These are phyloP conservation scores for Holocentrus rufus DNA, from an alignment of 2,797 vertebrate species.

Conservation along the genomic window DNA sequence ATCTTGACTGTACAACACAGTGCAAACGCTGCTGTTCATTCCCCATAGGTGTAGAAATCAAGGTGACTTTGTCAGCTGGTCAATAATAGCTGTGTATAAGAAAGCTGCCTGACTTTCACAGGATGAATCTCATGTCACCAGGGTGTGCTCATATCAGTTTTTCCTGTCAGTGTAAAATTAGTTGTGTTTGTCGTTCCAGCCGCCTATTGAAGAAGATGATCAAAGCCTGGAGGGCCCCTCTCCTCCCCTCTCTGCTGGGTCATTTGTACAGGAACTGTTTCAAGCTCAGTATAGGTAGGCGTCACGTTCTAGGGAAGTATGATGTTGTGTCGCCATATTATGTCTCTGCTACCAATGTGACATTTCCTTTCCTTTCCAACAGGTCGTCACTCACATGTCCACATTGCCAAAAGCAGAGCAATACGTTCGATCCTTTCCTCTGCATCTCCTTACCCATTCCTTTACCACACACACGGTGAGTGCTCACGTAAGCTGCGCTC, in stretches of 20 bases:
- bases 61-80: neutral
- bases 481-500: constrained; percentile 48
- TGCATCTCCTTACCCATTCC: constrained; percentile 99
- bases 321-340: neutral
- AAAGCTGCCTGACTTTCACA: neutral
- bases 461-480: constrained; percentile 94
- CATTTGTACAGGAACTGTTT: constrained; percentile 97
- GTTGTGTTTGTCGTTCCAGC: constrained; percentile 78
- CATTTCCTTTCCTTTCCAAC: constrained; percentile 21
- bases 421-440: constrained; percentile 98
- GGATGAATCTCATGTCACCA: constrained; percentile 4
- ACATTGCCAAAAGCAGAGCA: constrained; percentile 99
- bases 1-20: no score
- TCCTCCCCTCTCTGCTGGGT: constrained; percentile 90
- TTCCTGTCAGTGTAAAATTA: constrained; percentile 15
- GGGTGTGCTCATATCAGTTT: constrained; percentile 18
- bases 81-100: neutral
- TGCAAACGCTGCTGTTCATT: no score
- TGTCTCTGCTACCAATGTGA: constrained; percentile 21
- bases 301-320: neutral
- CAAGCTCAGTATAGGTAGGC: constrained; percentile 97
- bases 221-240: constrained; percentile 88
- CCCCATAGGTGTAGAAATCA: no score
- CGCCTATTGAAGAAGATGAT: constrained; percentile 89
- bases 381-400: constrained; percentile 99